Evolutionary conservation across 1,140 invertebrate genomes (phyloP), one percentile per base, ranked within the genome.

Genomic region (Calephelis nemesis): DNA sequence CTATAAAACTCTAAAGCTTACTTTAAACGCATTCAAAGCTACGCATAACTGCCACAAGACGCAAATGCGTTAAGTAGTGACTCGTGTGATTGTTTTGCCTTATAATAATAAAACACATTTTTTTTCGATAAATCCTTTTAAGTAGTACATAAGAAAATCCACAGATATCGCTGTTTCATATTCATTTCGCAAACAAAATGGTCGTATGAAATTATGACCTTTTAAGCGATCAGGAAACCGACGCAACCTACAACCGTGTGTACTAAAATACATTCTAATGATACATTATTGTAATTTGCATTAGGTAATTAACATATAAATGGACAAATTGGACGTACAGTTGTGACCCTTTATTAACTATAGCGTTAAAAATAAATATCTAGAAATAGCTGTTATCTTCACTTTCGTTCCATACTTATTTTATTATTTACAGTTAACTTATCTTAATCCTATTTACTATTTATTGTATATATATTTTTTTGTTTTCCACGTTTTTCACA

Each of bases 251-350:
- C 54, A 58, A 78, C 78, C 81, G 80, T 82, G 75, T 81, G 77
- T 80, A 81, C 83, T 86, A 86, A 81, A 83, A 85, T 86, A 91
- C 85, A 74, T 76, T 78, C 87, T 91, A 90, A 88, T 76, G 81
- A 88, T 91, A 91, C 79, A 88, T 88, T 90, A 90, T 85, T 91
- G 87, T 89, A 88, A 90, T 85, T 88, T 88, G 87, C 88, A 88
- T 83, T 85, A 89, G 87, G 87, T 91, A 91, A 87, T 87, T 89
- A 86, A 87, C 83, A 85, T 87, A 87, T 86, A 84, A 84, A 90
- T 91, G 88, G 88, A 91, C 88, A 91, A 82, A 88, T 88, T 91
- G 88, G 88, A 91, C 88, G 88, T 91, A 90, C 87, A 91, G 83
- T 90, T 90, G 86, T 88, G 85, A 84, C 76, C 75, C 69, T 81